Percentiles rank a stretch among this genome's conserved stretches.
Evolutionary conservation across 2,797 vertebrate genomes (phyloP).

Genomic region (Poecilia picta): DNA sequence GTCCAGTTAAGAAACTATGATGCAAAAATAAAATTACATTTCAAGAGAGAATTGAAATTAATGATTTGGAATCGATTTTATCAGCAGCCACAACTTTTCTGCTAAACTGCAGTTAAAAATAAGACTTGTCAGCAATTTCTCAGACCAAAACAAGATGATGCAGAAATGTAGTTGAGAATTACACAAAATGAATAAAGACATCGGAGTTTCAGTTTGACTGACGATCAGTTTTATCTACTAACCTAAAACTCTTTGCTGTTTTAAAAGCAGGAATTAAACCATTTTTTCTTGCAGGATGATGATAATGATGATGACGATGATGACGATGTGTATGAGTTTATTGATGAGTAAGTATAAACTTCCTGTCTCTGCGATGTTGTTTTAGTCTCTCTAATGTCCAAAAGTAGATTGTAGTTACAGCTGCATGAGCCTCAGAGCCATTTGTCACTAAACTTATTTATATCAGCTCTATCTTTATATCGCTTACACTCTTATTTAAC

Average conservation of each 20-base stretch:
- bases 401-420: slow-evolving; percentile 2
- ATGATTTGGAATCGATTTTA: not conserved
- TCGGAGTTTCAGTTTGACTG: not conserved
- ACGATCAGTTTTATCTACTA: not conserved
- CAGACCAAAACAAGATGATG: not conserved
- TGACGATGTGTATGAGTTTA: slow-evolving; percentile 76
- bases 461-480: not conserved
- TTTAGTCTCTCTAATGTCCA: not conserved
- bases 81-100: not conserved
- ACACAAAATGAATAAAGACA: not conserved
- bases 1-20: too few relatives aligned
- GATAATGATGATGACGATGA: slow-evolving; percentile 57
- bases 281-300: slow-evolving; percentile 63
- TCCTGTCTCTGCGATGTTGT: not conserved
- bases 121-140: not conserved
- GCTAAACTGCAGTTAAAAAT: not conserved
- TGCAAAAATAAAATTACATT: too few relatives aligned
- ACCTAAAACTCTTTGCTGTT: not conserved
- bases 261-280: slow-evolving; percentile 9
- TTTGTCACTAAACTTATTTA: slow-evolving; percentile 27
- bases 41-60: too few relatives aligned
- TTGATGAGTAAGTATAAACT: slow-evolving; percentile 78
- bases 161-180: not conserved
- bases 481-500: not conserved
- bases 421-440: not conserved